Base-by-base conservation (phyloP, 2,797 vertebrate species). In the Eutrigla gurnardus region DNA sequence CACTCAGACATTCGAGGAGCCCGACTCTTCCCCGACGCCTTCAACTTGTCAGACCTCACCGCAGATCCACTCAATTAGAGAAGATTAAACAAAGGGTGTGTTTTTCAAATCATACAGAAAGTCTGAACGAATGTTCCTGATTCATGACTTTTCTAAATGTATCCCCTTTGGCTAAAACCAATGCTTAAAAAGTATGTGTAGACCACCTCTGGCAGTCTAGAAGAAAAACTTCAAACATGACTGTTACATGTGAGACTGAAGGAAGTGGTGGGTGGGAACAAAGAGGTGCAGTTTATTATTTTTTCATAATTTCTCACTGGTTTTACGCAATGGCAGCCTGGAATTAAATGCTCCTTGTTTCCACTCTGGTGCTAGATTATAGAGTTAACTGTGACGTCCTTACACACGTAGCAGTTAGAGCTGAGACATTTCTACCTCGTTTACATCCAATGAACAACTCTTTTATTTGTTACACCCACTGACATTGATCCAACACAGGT, bases 1-100 rank as follows among this genome's bases (percentile, higher is more conserved):
- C 89, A 92, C 91, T 87, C 89, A 90, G 81, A 88, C 83, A 85
- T 91, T 76, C 68, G 80, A 91, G 87, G 73, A 88, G 77, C 60
- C 71, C 0, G 40, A 71, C 78, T 88, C 84, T 73, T 86, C 83
- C 88, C 81, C 66, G 67, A 82, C 68, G 73, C 81, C 86, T 79
- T 81, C 87, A 64, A 67, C 74, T 66, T 81, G 78, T 89, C 90
- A 83, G 61, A 81, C 45, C 50, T 43, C 33, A 67, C 70, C n/a
- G 2, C 71, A 85, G 61, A 86, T 52, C 76, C 70, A 58, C 75
- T 80, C 65, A 83, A 84, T 80, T 78, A 70, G 65, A 80, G 58
- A 65, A 68, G 53, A 85, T 74, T 66, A 81, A 75, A 71, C 7
- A 3, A 62, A 57, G 57, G 66, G 54, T 67, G 67, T 76, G 86